phyloP scores from a whole-genome alignment of 1,140 invertebrate species.

The Conopomorpha cramerella region DNA sequence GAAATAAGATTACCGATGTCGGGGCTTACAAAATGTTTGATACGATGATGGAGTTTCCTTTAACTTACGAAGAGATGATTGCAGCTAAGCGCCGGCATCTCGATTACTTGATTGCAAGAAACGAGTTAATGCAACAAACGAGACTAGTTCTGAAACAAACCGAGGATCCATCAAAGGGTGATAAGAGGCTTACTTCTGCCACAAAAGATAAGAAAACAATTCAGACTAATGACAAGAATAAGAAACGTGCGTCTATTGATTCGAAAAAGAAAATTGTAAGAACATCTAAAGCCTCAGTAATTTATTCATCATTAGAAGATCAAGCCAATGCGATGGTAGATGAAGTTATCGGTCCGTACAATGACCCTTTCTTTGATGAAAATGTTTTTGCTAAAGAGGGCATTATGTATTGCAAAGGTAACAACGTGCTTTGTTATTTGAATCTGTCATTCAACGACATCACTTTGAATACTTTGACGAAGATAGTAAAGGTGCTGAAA shows the following conservation, averaged over 20 bases:
- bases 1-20: slow-evolving; percentile 9
- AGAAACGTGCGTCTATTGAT: not conserved
- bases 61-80: slow-evolving; percentile 9
- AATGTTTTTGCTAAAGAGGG: not conserved
- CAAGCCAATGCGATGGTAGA: slow-evolving; percentile 4
- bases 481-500: slow-evolving; percentile 7
- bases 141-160: too few relatives aligned
- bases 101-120: slow-evolving; percentile 7
- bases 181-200: slow-evolving; percentile 1
- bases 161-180: too few relatives aligned
- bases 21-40: slow-evolving; percentile 8
- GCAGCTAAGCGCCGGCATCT: slow-evolving; percentile 6
- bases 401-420: slow-evolving; percentile 8
- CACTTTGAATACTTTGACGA: slow-evolving; percentile 1
- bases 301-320: too few relatives aligned
- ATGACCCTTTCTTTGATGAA: slow-evolving; percentile 6
- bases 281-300: too few relatives aligned
- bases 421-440: slow-evolving; percentile 8
- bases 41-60: slow-evolving; percentile 10
- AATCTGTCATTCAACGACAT: slow-evolving; percentile 14
- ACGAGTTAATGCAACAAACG: slow-evolving; percentile 8
- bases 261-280: too few relatives aligned
- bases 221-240: slow-evolving; percentile 2
- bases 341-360: slow-evolving; percentile 3
- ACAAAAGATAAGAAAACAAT: not conserved